Base-by-base conservation (phyloP, 2,888 invertebrate genomes). In the Meteorus colon region DNA sequence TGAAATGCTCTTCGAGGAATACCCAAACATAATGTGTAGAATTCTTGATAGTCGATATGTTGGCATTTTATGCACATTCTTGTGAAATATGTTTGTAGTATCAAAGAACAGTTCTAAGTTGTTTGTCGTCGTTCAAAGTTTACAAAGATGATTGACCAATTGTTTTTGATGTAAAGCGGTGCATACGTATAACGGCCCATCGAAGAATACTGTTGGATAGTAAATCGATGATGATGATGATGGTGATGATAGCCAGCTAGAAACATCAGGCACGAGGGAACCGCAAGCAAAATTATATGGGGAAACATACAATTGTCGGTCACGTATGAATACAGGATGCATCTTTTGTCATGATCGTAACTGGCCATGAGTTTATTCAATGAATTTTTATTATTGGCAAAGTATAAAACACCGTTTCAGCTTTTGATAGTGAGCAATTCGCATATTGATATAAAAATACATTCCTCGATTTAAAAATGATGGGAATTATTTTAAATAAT, bases 271-370 rank as follows among this genome's bases (percentile, higher is more conserved):
- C 27, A 59, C 2, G 62, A 48, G 37, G 55, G 62, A 75, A 67
- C 72, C 66, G 71, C 66, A 71, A 71, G 19, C 59, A 71, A 75
- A 71, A 75, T 75, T 75, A 59, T 70, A 41, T 70, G 65, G 67
- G 55, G 55, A 6, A 55, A 74, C 65, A 67, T 60, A 29, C 16
- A 48, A 55, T 19, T 55, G 66, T 65, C 45, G 60, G 75, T 75
- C 75, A 75, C 75, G 75, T 67, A 75, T 71, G 66, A 72, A 67
- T 72, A 59, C 55, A 71, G 75, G 75, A 75, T 75, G 75, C 55
- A 71, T 51, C 34, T 75, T 37, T 75, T 70, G 62, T 31, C 51
- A 71, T 66, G 70, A 55, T 19, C 2, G n/a, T n/a, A 55, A 55
- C 51, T 51, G 59, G 66, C 63, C 41, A 19, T 45, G 45, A 72